Evolutionary conservation across 2,888 invertebrate species (phyloP).

Genomic region (Antheraea yamamai): DNA sequence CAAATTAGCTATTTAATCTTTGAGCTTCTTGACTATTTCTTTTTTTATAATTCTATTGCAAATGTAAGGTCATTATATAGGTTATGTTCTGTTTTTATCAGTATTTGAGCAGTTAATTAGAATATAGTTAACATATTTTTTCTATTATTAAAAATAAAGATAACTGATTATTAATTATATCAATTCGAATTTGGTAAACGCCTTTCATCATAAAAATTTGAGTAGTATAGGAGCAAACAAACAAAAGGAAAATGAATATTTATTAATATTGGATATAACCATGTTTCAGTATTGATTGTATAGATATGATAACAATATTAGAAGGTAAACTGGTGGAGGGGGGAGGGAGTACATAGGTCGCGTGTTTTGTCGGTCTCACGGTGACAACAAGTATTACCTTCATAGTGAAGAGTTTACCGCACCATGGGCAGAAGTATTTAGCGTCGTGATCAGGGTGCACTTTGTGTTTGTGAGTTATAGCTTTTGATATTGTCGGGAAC

Average conservation of each 20-base stretch:
- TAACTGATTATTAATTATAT: not conserved
- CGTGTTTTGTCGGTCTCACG: constrained; percentile 18
- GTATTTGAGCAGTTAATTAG: too few species aligned
- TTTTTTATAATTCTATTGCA: too few species aligned
- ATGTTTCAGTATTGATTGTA: not conserved
- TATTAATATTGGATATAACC: too few species aligned
- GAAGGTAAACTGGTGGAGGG: constrained; percentile 16
- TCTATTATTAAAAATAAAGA: not conserved
- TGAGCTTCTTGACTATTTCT: too few species aligned
- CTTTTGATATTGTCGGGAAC: constrained; percentile 82
- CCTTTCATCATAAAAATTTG: too few species aligned
- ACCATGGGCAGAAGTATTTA: constrained; percentile 85
- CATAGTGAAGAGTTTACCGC: constrained; percentile 86
- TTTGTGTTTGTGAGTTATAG: constrained; percentile 86
- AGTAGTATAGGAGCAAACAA: not conserved
- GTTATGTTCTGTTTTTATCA: too few species aligned
- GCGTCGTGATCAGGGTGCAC: constrained; percentile 84
- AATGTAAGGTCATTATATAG: too few species aligned
- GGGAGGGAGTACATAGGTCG: constrained; percentile 43
- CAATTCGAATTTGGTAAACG: not conserved
- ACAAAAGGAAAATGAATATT: not conserved
- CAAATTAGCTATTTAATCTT: too few species aligned
- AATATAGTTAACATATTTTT: not conserved
- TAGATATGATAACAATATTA: constrained; percentile 16
- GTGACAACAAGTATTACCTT: constrained; percentile 63